Conservation (phyloP, 2,888 invertebrate species). For the Amphipyra berbera region DNA sequence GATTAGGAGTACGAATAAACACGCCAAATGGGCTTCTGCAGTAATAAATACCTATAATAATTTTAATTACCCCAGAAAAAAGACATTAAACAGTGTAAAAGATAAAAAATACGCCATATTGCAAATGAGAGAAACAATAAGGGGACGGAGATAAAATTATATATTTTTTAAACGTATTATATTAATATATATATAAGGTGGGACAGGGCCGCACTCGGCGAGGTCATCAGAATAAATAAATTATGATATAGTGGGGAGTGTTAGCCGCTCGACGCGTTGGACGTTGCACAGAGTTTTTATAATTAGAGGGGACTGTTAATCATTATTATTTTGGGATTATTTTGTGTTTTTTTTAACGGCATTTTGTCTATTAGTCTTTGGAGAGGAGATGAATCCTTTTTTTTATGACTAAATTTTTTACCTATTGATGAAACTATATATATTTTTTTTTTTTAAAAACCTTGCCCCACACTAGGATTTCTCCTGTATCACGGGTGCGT, state of each 20-base stretch:
- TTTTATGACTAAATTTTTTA: too few relatives aligned
- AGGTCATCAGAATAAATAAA: constrained; percentile 89
- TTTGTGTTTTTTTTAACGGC: neutral
- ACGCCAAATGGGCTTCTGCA: constrained; percentile 80
- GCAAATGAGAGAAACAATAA: constrained; percentile 81
- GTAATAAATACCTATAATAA: constrained; percentile 89
- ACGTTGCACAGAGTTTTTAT: constrained; percentile 63
- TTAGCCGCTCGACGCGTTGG: constrained; percentile 75
- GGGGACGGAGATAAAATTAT: constrained; percentile 55
- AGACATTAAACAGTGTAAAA: constrained; percentile 85
- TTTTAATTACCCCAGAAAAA: constrained; percentile 87
- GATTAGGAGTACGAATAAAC: constrained; percentile 87
- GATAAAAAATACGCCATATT: constrained; percentile 85
- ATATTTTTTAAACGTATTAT: constrained; percentile 79
- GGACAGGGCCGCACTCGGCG: constrained; percentile 79
- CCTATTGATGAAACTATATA: too few relatives aligned
- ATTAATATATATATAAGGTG: constrained; percentile 76
- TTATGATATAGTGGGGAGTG: constrained; percentile 87
- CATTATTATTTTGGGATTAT: neutral
- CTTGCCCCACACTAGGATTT: too few relatives aligned
- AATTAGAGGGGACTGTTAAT: constrained; percentile 56
- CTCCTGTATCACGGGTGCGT: too few relatives aligned
- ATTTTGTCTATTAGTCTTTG: too few relatives aligned
- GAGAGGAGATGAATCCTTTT: too few relatives aligned
- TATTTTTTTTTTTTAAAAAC: too few relatives aligned